phyloP scores from a whole-genome alignment of 1,140 invertebrate genomes.

The Habropoda laboriosa region DNA sequence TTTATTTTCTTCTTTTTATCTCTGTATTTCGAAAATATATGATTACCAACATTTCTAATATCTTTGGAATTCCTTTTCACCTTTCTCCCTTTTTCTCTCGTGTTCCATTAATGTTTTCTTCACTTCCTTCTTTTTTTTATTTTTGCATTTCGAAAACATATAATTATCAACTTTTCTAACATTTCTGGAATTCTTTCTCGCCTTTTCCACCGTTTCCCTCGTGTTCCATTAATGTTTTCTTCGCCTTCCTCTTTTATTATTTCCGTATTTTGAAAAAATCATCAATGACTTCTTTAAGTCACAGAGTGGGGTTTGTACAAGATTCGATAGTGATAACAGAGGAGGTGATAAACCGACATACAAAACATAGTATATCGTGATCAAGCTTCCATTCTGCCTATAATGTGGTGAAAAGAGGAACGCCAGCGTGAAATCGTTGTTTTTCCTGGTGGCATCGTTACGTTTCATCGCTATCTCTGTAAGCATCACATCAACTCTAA shows the following conservation, averaged over 20 bases:
- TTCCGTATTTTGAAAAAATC: background rate
- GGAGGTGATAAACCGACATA: constrained; percentile 71
- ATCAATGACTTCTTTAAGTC: background rate
- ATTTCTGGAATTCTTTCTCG: no score
- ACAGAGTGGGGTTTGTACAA: constrained; percentile 25
- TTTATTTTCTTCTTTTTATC: no score
- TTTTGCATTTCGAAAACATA: background rate
- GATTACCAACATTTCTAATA: background rate
- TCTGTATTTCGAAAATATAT: no score
- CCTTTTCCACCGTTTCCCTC: no score
- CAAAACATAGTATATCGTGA: constrained; percentile 65
- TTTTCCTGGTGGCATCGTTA: constrained; percentile 47
- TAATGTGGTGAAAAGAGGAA: constrained; percentile 52
- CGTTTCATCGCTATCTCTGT: constrained; percentile 67
- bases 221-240: no score
- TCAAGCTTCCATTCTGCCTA: constrained; percentile 54
- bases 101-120: background rate
- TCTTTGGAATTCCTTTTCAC: background rate
- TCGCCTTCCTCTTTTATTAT: background rate
- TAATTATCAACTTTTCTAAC: constrained; percentile 8
- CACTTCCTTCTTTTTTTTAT: background rate
- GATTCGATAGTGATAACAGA: constrained; percentile 62
- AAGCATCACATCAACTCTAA: constrained; percentile 33
- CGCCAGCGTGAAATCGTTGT: constrained; percentile 5
- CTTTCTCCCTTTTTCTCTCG: background rate